phyloP scores from a whole-genome alignment of 2,888 invertebrate genomes.

The Neoascia interrupta region DNA sequence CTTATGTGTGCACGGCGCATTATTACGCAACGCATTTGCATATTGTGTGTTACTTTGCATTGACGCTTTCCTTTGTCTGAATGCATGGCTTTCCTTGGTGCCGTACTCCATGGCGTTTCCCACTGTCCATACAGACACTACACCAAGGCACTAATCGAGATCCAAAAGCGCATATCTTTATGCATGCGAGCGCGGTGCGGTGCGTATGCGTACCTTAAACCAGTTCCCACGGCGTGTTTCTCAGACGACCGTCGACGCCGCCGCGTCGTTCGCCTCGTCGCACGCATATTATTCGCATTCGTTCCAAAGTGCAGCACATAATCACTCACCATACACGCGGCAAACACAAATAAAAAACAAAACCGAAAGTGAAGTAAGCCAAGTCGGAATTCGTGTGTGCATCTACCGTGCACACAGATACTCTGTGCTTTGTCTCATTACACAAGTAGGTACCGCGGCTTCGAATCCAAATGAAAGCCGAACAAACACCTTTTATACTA shows the following conservation, averaged over 20 bases:
- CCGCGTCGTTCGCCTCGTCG: conserved; percentile 22
- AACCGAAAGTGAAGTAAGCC: conserved; percentile 51
- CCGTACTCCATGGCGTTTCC: conserved; percentile 1
- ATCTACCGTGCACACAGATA: conserved; percentile 13
- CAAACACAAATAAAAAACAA: conserved; percentile 32
- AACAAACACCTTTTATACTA: background rate
- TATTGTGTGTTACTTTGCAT: conserved; percentile 52
- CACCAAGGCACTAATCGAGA: background rate
- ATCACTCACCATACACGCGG: conserved; percentile 25
- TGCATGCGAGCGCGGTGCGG: no score
- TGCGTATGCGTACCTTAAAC: conserved; percentile 53
- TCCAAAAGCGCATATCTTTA: background rate
- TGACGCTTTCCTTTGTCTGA: conserved; percentile 55
- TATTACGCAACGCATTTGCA: conserved; percentile 59
- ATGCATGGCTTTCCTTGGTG: conserved; percentile 30
- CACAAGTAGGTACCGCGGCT: no score
- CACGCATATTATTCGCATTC: conserved; percentile 56
- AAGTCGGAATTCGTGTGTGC: conserved; percentile 34
- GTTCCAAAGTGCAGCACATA: conserved; percentile 50
- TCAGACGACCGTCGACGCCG: conserved; percentile 6
- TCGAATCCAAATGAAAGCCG: background rate
- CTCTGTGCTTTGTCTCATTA: conserved; percentile 29
- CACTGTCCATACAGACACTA: background rate
- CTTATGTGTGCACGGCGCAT: conserved; percentile 44
- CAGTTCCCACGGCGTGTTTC: conserved; percentile 54